These are phyloP conservation scores for Apoda limacodes DNA, from an alignment of 2,888 invertebrate species.

Conservation along the genomic window DNA sequence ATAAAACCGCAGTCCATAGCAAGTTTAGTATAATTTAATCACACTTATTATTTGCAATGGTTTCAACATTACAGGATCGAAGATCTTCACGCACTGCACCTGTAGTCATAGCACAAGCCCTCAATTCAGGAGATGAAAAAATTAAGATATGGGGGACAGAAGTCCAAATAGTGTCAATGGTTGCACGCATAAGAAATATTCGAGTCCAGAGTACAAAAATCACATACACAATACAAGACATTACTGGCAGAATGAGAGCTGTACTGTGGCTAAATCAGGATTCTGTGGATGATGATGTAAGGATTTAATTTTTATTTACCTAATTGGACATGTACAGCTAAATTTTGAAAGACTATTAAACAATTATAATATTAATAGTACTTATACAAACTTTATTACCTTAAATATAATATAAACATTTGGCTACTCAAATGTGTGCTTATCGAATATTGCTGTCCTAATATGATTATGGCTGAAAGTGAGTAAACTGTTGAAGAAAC, in stretches of 20 bases:
- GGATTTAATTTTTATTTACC: slow-evolving; percentile 7
- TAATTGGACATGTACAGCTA: no score
- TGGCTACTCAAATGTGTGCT: no score
- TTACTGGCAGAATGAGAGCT: slow-evolving; percentile 61
- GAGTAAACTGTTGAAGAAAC: no score
- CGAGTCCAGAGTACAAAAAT: slow-evolving; percentile 62
- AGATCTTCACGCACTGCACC: slow-evolving; percentile 61
- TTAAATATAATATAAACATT: no score
- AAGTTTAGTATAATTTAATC: no score
- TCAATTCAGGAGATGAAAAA: slow-evolving; percentile 59
- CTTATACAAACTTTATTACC: not conserved
- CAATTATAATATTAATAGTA: not conserved
- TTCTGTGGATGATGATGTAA: slow-evolving; percentile 60
- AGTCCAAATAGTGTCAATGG: slow-evolving; percentile 54
- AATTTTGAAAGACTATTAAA: slow-evolving; percentile 1
- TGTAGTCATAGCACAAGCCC: slow-evolving; percentile 57
- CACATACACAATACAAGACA: slow-evolving; percentile 62
- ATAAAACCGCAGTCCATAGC: no score
- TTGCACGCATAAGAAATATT: slow-evolving; percentile 53
- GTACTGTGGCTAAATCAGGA: slow-evolving; percentile 62
- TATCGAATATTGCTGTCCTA: no score
- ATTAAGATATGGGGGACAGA: slow-evolving; percentile 64
- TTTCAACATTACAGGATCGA: slow-evolving; percentile 34
- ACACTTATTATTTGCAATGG: no score
- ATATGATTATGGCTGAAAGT: no score